Percentiles rank a stretch among this genome's conserved stretches.
Evolutionary conservation across 2,797 vertebrate genomes (phyloP).

Genomic region (Cyclura pinguis): DNA sequence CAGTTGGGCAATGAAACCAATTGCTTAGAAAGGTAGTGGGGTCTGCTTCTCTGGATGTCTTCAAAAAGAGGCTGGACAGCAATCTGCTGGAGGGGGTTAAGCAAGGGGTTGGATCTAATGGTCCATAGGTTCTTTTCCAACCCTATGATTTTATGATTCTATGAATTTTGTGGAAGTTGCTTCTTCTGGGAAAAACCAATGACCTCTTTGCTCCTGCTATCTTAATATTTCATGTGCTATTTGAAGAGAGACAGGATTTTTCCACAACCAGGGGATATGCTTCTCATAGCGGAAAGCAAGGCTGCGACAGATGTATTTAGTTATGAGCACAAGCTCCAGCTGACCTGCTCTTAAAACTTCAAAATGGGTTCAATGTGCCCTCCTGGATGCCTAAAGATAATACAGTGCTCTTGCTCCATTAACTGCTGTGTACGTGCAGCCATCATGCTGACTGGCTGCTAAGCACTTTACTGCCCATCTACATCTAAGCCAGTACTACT

Average conservation of each 20-base stretch:
- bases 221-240: conserved; percentile 32
- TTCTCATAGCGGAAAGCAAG: conserved; percentile 56
- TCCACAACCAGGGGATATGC: conserved; percentile 30
- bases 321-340: conserved; percentile 31
- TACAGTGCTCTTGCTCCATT: conserved; percentile 70
- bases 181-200: conserved; percentile 34
- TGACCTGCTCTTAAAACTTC: conserved; percentile 57
- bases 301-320: conserved; percentile 42
- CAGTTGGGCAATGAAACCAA: no score
- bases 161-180: conserved; percentile 32
- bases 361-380: conserved; percentile 8
- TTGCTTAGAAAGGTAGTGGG: no score
- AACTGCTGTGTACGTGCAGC: conserved; percentile 68
- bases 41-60: no score
- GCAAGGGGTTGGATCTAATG: no score
- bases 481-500: conserved; percentile 67
- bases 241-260: conserved; percentile 49
- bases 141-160: no score
- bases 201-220: conserved; percentile 6
- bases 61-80: no score
- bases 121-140: no score
- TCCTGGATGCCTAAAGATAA: conserved; percentile 55
- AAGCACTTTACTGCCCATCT: conserved; percentile 70
- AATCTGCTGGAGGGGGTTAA: no score
- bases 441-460: conserved; percentile 58